Evolutionary conservation across 2,888 invertebrate genomes (phyloP).

Genomic region (Lasioglossum oenotherae): DNA sequence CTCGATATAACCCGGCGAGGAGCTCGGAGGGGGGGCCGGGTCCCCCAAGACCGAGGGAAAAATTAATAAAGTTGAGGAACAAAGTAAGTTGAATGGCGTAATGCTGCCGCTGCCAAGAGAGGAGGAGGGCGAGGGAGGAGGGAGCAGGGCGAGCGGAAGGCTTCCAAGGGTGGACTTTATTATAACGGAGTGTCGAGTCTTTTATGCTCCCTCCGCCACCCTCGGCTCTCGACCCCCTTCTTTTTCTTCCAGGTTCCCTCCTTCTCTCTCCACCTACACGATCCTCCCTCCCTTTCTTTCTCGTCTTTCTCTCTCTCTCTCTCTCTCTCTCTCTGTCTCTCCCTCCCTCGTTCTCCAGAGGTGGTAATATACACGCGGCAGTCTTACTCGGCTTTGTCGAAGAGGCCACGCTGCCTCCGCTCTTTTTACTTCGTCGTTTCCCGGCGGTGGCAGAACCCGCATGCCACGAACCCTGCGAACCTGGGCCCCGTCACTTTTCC

Average conservation of each 20-base stretch:
- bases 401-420: conserved; percentile 41
- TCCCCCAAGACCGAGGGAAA: conserved; percentile 84
- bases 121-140: conserved; percentile 49
- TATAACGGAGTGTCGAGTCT: conserved; percentile 85
- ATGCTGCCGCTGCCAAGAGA: conserved; percentile 76
- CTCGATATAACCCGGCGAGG: conserved; percentile 67
- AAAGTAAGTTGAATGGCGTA: conserved; percentile 84
- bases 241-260: conserved; percentile 63
- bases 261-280: conserved; percentile 26
- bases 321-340: conserved; percentile 44
- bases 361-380: conserved; percentile 71
- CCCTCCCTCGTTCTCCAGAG: conserved; percentile 39
- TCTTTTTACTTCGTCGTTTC: conserved; percentile 56
- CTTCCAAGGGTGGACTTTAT: conserved; percentile 84
- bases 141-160: conserved; percentile 72
- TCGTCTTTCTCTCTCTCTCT: conserved; percentile 61
- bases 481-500: conserved; percentile 32
- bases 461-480: conserved; percentile 17
- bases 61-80: conserved; percentile 85
- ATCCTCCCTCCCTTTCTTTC: conserved; percentile 45
- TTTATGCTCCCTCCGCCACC: conserved; percentile 79
- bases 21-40: conserved; percentile 40
- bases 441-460: conserved; percentile 24
- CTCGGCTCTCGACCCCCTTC: conserved; percentile 57
- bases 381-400: conserved; percentile 65